Conservation (phyloP, 2,797 vertebrate species). For the Sebastes nivosus region DNA sequence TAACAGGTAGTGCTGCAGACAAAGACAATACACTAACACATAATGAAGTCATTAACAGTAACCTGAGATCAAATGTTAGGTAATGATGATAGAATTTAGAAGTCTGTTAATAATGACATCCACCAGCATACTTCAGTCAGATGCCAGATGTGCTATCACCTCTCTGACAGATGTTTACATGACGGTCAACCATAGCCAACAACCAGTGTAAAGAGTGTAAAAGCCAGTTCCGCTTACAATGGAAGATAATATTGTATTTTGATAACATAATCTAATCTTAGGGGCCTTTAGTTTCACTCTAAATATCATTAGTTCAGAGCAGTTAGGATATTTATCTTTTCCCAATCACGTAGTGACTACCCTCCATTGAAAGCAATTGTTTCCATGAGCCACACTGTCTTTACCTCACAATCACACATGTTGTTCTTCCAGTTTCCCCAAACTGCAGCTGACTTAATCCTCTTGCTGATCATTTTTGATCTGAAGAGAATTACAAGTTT, state of each 20-base stretch:
- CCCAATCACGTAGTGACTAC: neutral
- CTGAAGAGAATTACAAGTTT: neutral
- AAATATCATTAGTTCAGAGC: conserved; percentile 9
- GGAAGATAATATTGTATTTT: neutral
- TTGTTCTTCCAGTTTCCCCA: neutral
- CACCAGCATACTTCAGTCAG: conserved; percentile 33
- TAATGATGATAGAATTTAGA: conserved; percentile 68
- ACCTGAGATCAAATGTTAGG: conserved; percentile 46
- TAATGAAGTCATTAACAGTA: conserved; percentile 57
- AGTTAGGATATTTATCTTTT: neutral
- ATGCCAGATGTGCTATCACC: conserved; percentile 35
- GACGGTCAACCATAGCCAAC: neutral
- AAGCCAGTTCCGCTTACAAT: neutral
- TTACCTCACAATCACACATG: conserved; percentile 1
- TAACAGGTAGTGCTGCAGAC: conserved; percentile 39
- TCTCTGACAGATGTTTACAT: conserved; percentile 28
- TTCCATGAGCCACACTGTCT: conserved; percentile 22
- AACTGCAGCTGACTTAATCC: conserved; percentile 19
- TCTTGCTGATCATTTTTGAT: conserved; percentile 15
- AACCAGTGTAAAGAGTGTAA: neutral
- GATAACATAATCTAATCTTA: neutral
- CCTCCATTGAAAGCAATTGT: conserved; percentile 33
- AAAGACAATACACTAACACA: conserved; percentile 45
- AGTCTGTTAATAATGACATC: conserved; percentile 49
- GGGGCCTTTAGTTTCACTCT: neutral